A percentile compares a stretch with the other conserved stretches of the same genome.
phyloP scores from a whole-genome alignment of 2,888 invertebrate species.

The Cosmorhoe ocellata region DNA sequence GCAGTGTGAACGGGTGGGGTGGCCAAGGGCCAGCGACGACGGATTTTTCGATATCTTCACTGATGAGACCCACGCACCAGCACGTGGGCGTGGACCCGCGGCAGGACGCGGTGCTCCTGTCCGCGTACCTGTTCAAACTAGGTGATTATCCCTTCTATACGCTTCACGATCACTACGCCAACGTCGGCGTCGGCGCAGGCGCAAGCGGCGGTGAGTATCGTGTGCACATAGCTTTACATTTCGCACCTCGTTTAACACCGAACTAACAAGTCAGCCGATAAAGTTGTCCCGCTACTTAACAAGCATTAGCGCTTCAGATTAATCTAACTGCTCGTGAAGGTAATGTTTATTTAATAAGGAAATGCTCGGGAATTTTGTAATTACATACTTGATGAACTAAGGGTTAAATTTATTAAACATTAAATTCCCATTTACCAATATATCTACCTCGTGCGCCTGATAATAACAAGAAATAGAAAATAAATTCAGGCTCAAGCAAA shows the following conservation, averaged over 20 bases:
- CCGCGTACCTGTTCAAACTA: conserved; percentile 81
- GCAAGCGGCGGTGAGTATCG: conserved; percentile 71
- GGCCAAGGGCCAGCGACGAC: conserved; percentile 61
- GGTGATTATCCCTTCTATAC: conserved; percentile 80
- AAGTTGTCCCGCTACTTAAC: conserved; percentile 34
- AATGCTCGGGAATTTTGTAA: conserved; percentile 2
- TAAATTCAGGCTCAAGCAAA: too few species aligned
- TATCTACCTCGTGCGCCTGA: too few species aligned
- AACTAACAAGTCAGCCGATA: conserved; percentile 45
- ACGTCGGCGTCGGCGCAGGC: conserved; percentile 56
- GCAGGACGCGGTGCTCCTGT: conserved; percentile 74
- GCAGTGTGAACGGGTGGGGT: conserved; percentile 74
- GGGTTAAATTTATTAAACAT: too few species aligned
- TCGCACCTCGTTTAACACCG: conserved; percentile 46
- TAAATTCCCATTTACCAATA: too few species aligned
- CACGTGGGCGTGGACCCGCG: conserved; percentile 66
- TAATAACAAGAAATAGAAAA: too few species aligned
- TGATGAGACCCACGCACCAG: conserved; percentile 73
- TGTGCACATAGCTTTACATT: conserved; percentile 50
- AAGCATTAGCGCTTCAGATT: conserved; percentile 30
- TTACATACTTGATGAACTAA: too few species aligned
- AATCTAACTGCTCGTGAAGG: conserved; percentile 31
- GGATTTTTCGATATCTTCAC: conserved; percentile 76
- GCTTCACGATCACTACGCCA: conserved; percentile 71
- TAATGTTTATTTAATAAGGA: conserved; percentile 27